Base-by-base conservation (phyloP, 2,113 vertebrate genomes). In the Neolamprologus sp. region DNA sequence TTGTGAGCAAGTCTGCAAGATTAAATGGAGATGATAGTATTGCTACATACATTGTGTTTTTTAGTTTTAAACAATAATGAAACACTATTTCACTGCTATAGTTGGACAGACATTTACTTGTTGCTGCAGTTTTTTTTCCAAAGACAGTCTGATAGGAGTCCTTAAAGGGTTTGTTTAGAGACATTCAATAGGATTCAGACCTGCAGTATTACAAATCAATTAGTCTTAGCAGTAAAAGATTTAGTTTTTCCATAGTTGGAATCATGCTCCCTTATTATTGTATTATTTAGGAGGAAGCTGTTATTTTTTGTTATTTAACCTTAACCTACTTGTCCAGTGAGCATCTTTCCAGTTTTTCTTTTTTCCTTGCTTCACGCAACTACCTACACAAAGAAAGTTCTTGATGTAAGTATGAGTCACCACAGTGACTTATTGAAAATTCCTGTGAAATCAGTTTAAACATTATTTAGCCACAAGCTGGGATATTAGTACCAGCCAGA, bases 291-390 rank as follows among this genome's bases (percentile, higher is more conserved):
- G 45, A 78, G 16, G 26, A 49, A 78, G 45, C 0, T 78, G 73
- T n/a, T 11, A 17, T 51, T 37, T 55, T 57, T 6, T n/a, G 60
- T 86, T 89, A 28, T 45, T 80, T 37, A 68, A 68, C 96, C 96
- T 99, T 98, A 97, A 98, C 93, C 4, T 1, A 68, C 90, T 85
- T 89, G 88, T 96, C 92, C 96, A 99, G 99, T 99, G 98, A 99
- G 98, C 94, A 99, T 99, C 91, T 99, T 99, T 84, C 98, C 99
- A 37, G 98, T 99, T 90, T 97, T 99, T 82, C 96, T 99, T 21
- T 99, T 99, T 94, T 99, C 99, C n/a, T 94, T 99, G 95, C 98
- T 99, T 94, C 99, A 99, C 73, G 98, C 98, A 78, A 98, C 98
- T 5, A 98, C 98, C 2, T 99, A 99, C 82, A 99, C 98, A 28